Evolutionary conservation across 1,140 invertebrate species (phyloP), one percentile per base, ranked within the genome.

Genomic region (Yoshiicerus persimilis): DNA sequence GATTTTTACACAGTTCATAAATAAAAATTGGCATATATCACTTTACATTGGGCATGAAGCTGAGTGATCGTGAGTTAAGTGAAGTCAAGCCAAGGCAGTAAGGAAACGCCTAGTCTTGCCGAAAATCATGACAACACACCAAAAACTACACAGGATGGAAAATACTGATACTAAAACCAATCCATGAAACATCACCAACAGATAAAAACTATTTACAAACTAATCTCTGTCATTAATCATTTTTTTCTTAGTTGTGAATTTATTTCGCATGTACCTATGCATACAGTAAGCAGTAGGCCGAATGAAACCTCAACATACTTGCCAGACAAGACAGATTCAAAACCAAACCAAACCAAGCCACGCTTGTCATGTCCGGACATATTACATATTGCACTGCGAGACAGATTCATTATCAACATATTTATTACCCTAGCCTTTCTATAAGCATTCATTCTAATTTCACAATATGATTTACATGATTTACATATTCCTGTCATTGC

Each of bases 11-110:
- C 75, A 80, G 75, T 34, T 80, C 75, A 80, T 80, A 80, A 80
- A 80, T 80, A 80, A 80, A 80, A 80, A 80, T 80, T 80, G 75
- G 75, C 75, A 36, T 80, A 80, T 80, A 80, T 80, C 75, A 80
- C 75, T 80, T 80, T 80, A 36, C 75, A 80, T 80, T 80, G 75
- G 75, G 75, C 75, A 80, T 80, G 75, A 80, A 80, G 30, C 32
- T 34, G 32, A 80, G 34, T 30, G 30, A 80, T n/a, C 75, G 75
- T 56, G 47, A 56, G 47, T 56, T n/a, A n/a, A 56, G 47, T 56
- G 16, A 56, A 16, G n/a, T n/a, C n/a, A n/a, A n/a, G n/a, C n/a
- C n/a, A n/a, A n/a, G n/a, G n/a, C n/a, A n/a, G n/a, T n/a, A n/a
- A 56, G 47, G n/a, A 41, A 56, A 56, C 47, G 47, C 47, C 47